Conservation (phyloP, 2,797 vertebrate species). For the Myotis findleyi region DNA sequence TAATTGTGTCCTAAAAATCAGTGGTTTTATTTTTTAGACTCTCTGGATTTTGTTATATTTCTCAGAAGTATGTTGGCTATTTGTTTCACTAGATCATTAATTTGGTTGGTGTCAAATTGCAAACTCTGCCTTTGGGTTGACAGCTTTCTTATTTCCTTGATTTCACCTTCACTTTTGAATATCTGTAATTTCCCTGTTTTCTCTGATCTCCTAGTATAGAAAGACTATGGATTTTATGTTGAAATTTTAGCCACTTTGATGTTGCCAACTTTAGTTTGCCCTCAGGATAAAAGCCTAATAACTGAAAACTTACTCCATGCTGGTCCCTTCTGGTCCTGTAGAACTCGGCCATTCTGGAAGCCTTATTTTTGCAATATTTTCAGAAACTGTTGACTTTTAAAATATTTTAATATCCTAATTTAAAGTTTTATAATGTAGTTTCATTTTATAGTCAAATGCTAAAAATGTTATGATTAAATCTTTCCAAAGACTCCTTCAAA, state of each 20-base stretch:
- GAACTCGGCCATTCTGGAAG: background rate
- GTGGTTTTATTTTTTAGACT: background rate
- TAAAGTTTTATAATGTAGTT: background rate
- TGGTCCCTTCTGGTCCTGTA: background rate
- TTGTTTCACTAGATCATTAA: background rate
- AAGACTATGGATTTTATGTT: background rate
- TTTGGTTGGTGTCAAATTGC: background rate
- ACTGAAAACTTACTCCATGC: background rate
- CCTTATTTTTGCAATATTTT: background rate
- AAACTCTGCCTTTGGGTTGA: background rate
- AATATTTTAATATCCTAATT: constrained; percentile 37
- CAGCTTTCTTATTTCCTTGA: background rate
- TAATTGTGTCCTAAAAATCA: background rate
- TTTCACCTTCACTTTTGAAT: background rate
- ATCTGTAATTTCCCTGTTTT: background rate
- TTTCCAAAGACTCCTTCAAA: constrained; percentile 49
- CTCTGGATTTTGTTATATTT: constrained; percentile 36
- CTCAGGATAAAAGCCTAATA: background rate
- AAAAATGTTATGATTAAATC: constrained; percentile 52
- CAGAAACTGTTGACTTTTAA: constrained; percentile 31
- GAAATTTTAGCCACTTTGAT: background rate
- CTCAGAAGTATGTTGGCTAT: background rate
- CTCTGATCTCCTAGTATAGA: background rate
- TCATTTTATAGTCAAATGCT: constrained; percentile 42
- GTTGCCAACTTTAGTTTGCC: background rate